These are phyloP conservation scores for Drosophila mercatorum DNA, from an alignment of 2,888 invertebrate species.

Conservation along the genomic window DNA sequence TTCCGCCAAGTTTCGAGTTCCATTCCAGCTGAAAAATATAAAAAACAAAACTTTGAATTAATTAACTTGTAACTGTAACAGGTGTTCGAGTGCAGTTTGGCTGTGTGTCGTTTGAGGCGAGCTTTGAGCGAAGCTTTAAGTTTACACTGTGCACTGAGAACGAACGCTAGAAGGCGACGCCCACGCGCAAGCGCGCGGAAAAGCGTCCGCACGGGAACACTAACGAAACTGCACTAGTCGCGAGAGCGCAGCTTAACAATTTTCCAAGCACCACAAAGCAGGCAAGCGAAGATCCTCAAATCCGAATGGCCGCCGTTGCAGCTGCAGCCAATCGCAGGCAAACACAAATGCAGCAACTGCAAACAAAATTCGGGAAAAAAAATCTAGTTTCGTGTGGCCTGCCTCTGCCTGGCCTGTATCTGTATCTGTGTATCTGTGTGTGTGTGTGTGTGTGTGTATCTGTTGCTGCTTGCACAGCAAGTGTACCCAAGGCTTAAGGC, in stretches of 20 bases:
- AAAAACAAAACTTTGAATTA: constrained; percentile 10
- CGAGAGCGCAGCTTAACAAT: constrained; percentile 64
- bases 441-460: constrained; percentile 45
- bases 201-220: constrained; percentile 81
- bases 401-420: neutral
- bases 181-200: constrained; percentile 56
- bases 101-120: constrained; percentile 11
- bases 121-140: constrained; percentile 8
- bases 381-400: constrained; percentile 33
- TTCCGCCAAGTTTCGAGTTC: neutral
- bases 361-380: constrained; percentile 36
- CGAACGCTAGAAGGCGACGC: constrained; percentile 10
- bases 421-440: constrained; percentile 4
- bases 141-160: neutral
- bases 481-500: constrained; percentile 64
- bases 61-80: neutral
- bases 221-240: constrained; percentile 79
- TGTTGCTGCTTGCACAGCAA: constrained; percentile 67
- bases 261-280: constrained; percentile 55
- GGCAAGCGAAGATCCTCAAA: constrained; percentile 57
- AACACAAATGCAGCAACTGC: constrained; percentile 38
- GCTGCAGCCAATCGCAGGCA: constrained; percentile 59
- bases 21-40: constrained; percentile 9
- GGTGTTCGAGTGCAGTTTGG: constrained; percentile 17
- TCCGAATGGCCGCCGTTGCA: constrained; percentile 53